phyloP scores from a whole-genome alignment of 37 sponge, comb jelly and placozoan species.

The Axinella damicornis region DNA sequence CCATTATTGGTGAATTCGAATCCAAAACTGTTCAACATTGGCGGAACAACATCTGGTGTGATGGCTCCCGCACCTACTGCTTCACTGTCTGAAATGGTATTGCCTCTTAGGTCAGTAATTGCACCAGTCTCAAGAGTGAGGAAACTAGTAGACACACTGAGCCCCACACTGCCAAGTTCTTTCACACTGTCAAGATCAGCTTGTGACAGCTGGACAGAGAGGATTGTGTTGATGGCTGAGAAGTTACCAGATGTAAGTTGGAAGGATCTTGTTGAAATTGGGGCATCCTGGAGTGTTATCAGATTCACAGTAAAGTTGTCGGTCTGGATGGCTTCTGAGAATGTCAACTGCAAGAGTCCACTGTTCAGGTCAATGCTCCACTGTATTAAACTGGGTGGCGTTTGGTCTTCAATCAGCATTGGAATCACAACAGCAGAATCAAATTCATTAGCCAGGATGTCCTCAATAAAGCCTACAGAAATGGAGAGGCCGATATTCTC shows the following conservation, averaged over 20 bases:
- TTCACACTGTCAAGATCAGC: constrained; percentile 80
- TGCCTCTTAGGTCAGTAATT: constrained; percentile 77
- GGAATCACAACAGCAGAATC: constrained; percentile 20
- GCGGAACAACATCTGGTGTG: constrained; percentile 54
- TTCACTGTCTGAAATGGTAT: constrained; percentile 33
- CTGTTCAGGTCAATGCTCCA: constrained; percentile 81
- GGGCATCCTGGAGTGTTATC: constrained; percentile 63
- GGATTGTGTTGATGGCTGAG: constrained; percentile 6
- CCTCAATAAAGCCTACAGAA: constrained; percentile 31
- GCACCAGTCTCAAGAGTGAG: constrained; percentile 62
- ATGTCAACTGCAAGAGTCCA: constrained; percentile 78
- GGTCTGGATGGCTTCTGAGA: constrained; percentile 73
- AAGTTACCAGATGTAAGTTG: constrained; percentile 39
- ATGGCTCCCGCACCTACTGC: constrained; percentile 47
- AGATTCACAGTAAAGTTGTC: constrained; percentile 55
- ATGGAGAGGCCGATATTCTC: constrained; percentile 39
- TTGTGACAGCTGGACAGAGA: constrained; percentile 53
- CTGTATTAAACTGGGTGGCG: constrained; percentile 50
- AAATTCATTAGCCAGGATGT: constrained; percentile 46
- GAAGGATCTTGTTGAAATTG: constrained; percentile 20
- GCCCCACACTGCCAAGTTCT: constrained; percentile 69
- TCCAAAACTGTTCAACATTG: constrained; percentile 61
- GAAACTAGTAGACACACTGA: constrained; percentile 44
- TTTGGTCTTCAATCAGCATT: constrained; percentile 41
- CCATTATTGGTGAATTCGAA: constrained; percentile 65